phyloP scores from a whole-genome alignment of 2,113 vertebrate species.

The Ellobius talpinus region DNA sequence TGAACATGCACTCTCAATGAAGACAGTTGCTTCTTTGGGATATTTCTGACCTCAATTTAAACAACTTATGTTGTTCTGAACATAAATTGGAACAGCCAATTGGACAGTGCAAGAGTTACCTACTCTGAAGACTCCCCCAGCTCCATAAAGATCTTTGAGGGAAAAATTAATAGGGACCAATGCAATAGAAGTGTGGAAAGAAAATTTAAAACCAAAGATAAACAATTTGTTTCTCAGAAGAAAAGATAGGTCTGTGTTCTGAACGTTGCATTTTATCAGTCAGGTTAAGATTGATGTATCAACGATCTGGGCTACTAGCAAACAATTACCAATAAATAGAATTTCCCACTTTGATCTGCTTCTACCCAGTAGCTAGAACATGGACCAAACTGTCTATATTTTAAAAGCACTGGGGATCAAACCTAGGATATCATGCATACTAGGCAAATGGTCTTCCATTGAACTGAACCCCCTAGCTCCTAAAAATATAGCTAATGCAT shows the following conservation, averaged over 20 bases:
- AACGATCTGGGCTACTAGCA: background rate
- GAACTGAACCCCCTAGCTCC: background rate
- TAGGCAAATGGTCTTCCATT: background rate
- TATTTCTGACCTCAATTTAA: slow-evolving; percentile 32
- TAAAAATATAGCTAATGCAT: background rate
- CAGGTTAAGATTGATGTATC: no score
- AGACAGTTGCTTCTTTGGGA: background rate
- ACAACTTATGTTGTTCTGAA: slow-evolving; percentile 5
- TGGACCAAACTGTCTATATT: slow-evolving; percentile 10
- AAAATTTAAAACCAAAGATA: background rate
- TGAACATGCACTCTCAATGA: background rate
- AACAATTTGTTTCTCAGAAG: no score
- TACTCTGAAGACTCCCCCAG: background rate
- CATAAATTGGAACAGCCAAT: slow-evolving; percentile 14
- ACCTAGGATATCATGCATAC: background rate
- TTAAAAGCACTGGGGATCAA: background rate
- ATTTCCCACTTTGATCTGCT: background rate
- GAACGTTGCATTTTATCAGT: no score
- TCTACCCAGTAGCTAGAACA: background rate
- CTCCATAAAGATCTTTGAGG: background rate
- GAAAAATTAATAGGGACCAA: slow-evolving; percentile 26
- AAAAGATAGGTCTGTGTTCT: no score
- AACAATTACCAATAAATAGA: slow-evolving; percentile 36
- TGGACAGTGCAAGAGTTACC: background rate
- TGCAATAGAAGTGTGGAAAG: background rate